A percentile compares a stretch with the other conserved stretches of the same genome.
Conservation (phyloP, 2,797 vertebrate species). For the Ctenosaura bakeri region DNA sequence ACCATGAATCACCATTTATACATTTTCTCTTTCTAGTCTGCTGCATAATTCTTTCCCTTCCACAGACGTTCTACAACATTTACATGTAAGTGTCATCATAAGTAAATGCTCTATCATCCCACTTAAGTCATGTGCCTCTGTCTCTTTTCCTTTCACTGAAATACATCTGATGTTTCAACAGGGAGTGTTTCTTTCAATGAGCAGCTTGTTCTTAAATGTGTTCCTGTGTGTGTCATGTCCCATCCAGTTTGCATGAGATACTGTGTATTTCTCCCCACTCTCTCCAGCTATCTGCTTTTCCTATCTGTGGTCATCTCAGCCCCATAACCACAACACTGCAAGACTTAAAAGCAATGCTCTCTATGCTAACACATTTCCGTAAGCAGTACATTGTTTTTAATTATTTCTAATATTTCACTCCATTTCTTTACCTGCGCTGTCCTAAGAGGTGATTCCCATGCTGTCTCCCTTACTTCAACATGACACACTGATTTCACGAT, state of each 20-base stretch:
- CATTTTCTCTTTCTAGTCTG: conserved; percentile 70
- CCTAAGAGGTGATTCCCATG: background rate
- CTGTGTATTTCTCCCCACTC: conserved; percentile 29
- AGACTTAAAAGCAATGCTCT: background rate
- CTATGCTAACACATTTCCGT: background rate
- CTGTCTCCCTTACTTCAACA: background rate
- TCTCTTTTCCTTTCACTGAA: conserved; percentile 23
- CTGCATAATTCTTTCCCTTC: conserved; percentile 71
- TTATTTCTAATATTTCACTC: background rate
- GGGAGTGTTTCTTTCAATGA: conserved; percentile 28
- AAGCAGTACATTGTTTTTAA: background rate
- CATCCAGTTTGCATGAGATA: background rate
- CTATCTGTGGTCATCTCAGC: background rate
- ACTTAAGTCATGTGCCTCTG: conserved; percentile 27
- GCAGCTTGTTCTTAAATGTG: background rate
- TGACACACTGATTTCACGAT: background rate
- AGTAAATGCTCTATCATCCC: conserved; percentile 12
- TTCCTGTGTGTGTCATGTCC: background rate
- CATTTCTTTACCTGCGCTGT: background rate
- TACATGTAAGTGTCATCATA: conserved; percentile 61
- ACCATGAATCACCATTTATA: conserved; percentile 36
- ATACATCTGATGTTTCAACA: conserved; percentile 17
- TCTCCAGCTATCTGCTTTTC: background rate
- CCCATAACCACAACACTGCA: background rate
- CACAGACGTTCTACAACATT: conserved; percentile 75